Evolutionary conservation across 2,888 invertebrate genomes (phyloP).

Genomic region (Drosophila paranaensis): DNA sequence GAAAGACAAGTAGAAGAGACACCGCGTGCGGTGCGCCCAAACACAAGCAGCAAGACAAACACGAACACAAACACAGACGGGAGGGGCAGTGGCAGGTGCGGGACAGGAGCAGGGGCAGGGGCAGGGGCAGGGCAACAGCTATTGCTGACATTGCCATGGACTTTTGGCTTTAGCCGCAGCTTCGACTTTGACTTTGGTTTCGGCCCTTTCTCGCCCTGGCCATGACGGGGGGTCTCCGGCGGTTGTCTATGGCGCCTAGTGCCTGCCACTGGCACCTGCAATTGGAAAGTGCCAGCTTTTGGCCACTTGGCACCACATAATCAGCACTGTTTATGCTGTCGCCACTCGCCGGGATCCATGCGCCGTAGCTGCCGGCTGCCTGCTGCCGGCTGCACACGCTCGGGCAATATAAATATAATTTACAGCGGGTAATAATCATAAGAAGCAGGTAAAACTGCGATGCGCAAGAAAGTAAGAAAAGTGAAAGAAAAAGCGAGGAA

Average conservation of each 20-base stretch:
- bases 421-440: conserved; percentile 68
- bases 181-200: conserved; percentile 14
- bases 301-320: conserved; percentile 64
- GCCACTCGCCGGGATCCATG: conserved; percentile 26
- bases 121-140: conserved; percentile 4
- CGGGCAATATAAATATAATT: conserved; percentile 70
- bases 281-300: conserved; percentile 23
- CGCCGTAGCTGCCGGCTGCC: conserved; percentile 41
- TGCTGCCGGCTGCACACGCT: conserved; percentile 59
- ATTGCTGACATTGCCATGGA: conserved; percentile 12
- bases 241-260: conserved; percentile 8
- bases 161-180: conserved; percentile 21
- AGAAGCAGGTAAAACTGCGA: conserved; percentile 69
- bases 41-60: conserved; percentile 1
- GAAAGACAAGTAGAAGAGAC: conserved; percentile 40
- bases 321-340: conserved; percentile 70
- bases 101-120: background rate
- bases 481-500: background rate
- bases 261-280: conserved; percentile 31
- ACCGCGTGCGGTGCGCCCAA: conserved; percentile 33
- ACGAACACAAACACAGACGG: background rate
- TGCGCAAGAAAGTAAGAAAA: conserved; percentile 28
- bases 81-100: background rate
- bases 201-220: background rate
- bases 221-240: conserved; percentile 6